Evolutionary conservation across 2,113 vertebrate species (phyloP).

Genomic region (Seriola dumerili): DNA sequence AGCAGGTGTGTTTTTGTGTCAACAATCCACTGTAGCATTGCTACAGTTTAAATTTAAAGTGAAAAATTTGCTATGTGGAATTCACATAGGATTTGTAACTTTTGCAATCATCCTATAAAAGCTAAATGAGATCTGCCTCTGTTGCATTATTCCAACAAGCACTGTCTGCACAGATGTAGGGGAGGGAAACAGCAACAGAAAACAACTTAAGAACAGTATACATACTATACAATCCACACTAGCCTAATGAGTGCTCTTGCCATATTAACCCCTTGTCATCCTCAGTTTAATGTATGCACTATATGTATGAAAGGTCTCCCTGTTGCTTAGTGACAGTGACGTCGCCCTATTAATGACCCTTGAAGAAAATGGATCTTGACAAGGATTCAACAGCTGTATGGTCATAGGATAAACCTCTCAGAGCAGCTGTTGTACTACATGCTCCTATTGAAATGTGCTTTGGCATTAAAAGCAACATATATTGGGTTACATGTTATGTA

Average conservation of each 20-base stretch:
- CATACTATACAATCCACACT: slow-evolving; percentile 4
- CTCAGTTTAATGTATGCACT: slow-evolving; percentile 45
- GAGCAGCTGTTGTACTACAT: slow-evolving; percentile 21
- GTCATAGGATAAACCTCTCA: slow-evolving; percentile 28
- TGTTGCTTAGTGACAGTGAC: slow-evolving; percentile 79
- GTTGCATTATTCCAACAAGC: background rate
- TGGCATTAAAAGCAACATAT: slow-evolving; percentile 4
- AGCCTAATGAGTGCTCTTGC: slow-evolving; percentile 44
- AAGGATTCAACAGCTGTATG: slow-evolving; percentile 44
- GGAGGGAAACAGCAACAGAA: slow-evolving; percentile 3
- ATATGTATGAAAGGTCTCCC: slow-evolving; percentile 57
- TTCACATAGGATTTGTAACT: background rate
- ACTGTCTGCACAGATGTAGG: background rate
- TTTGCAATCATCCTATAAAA: background rate
- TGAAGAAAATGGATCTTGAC: slow-evolving; percentile 58
- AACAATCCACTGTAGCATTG: slow-evolving; percentile 9
- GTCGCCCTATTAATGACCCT: slow-evolving; percentile 50
- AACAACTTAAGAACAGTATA: background rate
- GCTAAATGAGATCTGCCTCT: background rate
- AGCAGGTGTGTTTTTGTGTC: slow-evolving; percentile 65
- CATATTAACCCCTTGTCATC: slow-evolving; percentile 51
- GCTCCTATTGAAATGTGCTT: slow-evolving; percentile 9
- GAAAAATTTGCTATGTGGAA: background rate
- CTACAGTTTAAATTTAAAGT: background rate
- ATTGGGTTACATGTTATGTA: background rate